Conservation (phyloP, 2,797 vertebrate species). For the Peromyscus attwateri region DNA sequence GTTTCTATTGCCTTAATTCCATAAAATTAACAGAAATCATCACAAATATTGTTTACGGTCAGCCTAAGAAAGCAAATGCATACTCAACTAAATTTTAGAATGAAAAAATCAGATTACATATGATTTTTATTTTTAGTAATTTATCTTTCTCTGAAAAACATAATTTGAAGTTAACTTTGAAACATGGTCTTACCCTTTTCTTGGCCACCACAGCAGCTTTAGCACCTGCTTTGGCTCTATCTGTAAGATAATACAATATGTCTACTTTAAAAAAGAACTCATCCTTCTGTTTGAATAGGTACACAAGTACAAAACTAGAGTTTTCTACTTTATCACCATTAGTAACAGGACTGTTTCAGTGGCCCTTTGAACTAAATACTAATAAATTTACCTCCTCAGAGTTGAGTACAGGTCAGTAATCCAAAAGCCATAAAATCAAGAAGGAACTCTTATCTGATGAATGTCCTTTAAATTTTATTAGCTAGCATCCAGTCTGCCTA, state of each 20-base stretch:
- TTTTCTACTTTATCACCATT: slow-evolving; percentile 29
- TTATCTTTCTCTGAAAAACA: slow-evolving; percentile 53
- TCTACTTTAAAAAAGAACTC: slow-evolving; percentile 60
- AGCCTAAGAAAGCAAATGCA: slow-evolving; percentile 43
- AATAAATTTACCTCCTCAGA: slow-evolving; percentile 46
- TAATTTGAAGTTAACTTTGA: slow-evolving; percentile 58
- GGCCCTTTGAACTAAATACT: slow-evolving; percentile 45
- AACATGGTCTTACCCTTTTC: slow-evolving; percentile 72
- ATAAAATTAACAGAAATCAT: not conserved
- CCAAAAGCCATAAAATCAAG: not conserved
- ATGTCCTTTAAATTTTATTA: slow-evolving; percentile 1
- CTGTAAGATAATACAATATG: slow-evolving; percentile 71
- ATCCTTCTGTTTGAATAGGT: not conserved
- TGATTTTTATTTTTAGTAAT: slow-evolving; percentile 62
- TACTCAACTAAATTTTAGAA: slow-evolving; percentile 23
- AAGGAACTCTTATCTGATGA: slow-evolving; percentile 41
- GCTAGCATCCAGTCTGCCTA: not conserved
- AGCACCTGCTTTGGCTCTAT: slow-evolving; percentile 67
- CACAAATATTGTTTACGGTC: slow-evolving; percentile 49
- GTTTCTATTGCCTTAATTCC: slow-evolving; percentile 44
- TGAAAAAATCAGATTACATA: not conserved
- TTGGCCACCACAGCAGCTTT: slow-evolving; percentile 62
- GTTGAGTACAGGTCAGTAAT: slow-evolving; percentile 13
- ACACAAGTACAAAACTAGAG: not conserved
- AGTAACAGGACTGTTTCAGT: not conserved